Conservation (phyloP, 2,888 invertebrate genomes). For the Auanema sp. region DNA sequence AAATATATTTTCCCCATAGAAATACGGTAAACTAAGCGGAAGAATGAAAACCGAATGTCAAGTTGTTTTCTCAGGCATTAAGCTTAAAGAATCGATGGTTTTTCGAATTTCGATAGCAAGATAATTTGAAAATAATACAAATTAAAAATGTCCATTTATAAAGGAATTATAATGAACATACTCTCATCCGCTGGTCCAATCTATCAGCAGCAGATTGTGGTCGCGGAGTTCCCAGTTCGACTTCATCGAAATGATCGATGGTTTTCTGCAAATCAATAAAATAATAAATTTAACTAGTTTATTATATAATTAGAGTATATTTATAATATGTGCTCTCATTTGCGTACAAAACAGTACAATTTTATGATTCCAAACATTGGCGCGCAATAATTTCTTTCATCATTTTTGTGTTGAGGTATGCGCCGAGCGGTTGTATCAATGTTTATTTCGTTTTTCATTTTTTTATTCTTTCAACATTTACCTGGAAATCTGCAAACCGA, state of each 20-base stretch:
- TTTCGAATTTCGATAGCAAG: too few species aligned
- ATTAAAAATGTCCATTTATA: neutral
- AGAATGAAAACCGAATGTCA: too few species aligned
- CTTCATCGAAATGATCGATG: slow-evolving; percentile 49
- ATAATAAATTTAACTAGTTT: neutral
- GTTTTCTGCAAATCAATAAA: slow-evolving; percentile 34
- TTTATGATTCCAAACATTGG: too few species aligned
- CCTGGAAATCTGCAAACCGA: slow-evolving; percentile 39
- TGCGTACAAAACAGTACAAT: too few species aligned
- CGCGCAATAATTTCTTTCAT: too few species aligned
- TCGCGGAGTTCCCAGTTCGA: slow-evolving; percentile 39
- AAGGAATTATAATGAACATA: neutral
- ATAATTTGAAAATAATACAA: slow-evolving; percentile 2
- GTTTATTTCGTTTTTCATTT: too few species aligned
- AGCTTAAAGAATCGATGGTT: too few species aligned
- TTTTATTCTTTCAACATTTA: too few species aligned
- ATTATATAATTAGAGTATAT: too few species aligned
- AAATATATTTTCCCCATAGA: neutral
- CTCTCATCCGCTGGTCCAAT: slow-evolving; percentile 33
- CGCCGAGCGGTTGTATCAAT: neutral
- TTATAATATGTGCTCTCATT: too few species aligned
- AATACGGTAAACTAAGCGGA: too few species aligned
- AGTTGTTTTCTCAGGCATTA: too few species aligned
- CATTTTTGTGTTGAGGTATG: neutral
- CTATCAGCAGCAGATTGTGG: slow-evolving; percentile 38